phyloP scores from a whole-genome alignment of 2,797 vertebrate species.

The Chaetodon trifasciatus region DNA sequence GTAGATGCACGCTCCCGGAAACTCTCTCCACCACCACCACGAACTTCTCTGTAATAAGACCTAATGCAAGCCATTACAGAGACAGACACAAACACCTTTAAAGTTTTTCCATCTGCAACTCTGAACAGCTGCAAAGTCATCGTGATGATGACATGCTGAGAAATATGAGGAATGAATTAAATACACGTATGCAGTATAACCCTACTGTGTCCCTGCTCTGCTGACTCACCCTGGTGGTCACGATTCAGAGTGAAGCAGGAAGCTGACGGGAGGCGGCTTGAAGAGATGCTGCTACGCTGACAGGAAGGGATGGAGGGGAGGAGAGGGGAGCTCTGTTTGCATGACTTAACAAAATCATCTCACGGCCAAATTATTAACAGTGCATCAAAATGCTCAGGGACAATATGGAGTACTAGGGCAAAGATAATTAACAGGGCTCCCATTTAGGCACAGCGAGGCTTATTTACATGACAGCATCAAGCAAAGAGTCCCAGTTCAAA shows the following conservation, averaged over 20 bases:
- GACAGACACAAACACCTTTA: too few species aligned
- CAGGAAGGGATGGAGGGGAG: conserved; percentile 4
- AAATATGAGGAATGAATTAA: conserved; percentile 22
- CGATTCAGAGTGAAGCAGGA: conserved; percentile 35
- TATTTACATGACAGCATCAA: conserved; percentile 3
- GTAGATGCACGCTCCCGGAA: background rate
- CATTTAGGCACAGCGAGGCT: background rate
- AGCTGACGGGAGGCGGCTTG: conserved; percentile 19
- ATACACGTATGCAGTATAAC: background rate
- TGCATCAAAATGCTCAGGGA: conserved; percentile 13
- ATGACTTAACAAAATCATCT: conserved; percentile 9
- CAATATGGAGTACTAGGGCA: background rate
- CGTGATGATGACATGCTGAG: conserved; percentile 23
- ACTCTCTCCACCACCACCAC: background rate
- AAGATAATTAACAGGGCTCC: conserved; percentile 2
- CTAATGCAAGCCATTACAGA: background rate
- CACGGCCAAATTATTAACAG: background rate
- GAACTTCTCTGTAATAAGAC: background rate
- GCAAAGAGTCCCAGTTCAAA: background rate
- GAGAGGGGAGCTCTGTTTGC: background rate
- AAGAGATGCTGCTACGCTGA: conserved; percentile 2
- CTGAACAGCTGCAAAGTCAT: conserved; percentile 25
- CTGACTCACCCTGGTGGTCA: conserved; percentile 49
- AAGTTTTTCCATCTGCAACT: background rate
- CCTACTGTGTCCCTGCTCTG: conserved; percentile 15